These are phyloP conservation scores for Orientallactaga sibirica DNA, from an alignment of 2,797 vertebrate species.

Conservation along the genomic window DNA sequence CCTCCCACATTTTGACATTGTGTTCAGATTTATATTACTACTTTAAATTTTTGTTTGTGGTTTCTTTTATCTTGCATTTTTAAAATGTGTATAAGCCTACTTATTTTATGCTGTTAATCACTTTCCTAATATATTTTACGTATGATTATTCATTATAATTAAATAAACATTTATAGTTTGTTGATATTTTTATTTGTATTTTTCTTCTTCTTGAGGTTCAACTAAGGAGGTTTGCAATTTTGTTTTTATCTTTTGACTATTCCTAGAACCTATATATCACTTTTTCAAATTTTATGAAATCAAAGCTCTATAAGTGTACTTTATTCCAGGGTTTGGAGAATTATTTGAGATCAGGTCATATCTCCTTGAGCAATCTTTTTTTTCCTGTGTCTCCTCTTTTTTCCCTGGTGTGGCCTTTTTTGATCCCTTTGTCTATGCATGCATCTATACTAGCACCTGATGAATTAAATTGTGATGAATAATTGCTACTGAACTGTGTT, in stretches of 20 bases:
- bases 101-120: not conserved
- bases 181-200: constrained; percentile 12
- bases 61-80: not conserved
- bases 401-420: not conserved
- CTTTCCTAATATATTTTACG: not conserved
- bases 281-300: not conserved
- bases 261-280: not conserved
- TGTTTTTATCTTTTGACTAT: not conserved
- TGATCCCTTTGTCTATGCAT: not conserved
- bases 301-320: not conserved
- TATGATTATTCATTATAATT: not conserved
- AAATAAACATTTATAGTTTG: not conserved
- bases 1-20: not conserved
- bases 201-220: not conserved
- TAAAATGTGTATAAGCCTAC: not conserved
- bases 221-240: not conserved
- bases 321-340: not conserved
- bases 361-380: not conserved
- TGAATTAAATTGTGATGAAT: not conserved
- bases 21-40: not conserved
- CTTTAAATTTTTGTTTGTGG: constrained; percentile 31
- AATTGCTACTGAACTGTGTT: not conserved
- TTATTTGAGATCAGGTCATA: not conserved
- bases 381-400: not conserved
- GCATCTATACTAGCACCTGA: not conserved